A percentile compares a stretch with the other conserved stretches of the same genome.
Conservation (phyloP, 2,113 vertebrate species). For the Corynorhinus townsendii region DNA sequence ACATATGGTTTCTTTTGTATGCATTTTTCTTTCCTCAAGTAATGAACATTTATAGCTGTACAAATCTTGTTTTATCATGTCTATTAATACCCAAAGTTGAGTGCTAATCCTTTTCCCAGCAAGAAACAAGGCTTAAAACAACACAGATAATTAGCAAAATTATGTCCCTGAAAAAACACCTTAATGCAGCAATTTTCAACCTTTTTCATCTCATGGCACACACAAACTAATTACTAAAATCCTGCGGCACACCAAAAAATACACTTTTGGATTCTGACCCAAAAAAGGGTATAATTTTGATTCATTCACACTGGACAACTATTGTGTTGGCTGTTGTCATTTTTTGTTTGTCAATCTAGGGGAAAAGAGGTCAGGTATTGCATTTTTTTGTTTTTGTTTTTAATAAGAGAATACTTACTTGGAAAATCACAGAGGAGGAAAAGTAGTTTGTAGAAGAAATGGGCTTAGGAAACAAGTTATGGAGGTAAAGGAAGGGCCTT, state of each 20-base stretch:
- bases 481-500: too few species aligned
- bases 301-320: background rate
- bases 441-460: too few species aligned
- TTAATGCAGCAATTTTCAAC: background rate
- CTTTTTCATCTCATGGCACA: background rate
- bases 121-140: conserved; percentile 1
- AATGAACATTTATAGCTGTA: background rate
- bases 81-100: conserved; percentile 4
- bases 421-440: too few species aligned
- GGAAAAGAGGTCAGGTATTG: background rate
- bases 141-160: background rate
- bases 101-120: background rate
- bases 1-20: background rate
- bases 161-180: background rate
- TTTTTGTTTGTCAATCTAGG: background rate
- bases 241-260: background rate
- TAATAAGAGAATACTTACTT: too few species aligned
- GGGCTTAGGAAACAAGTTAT: too few species aligned
- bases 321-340: background rate
- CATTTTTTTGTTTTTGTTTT: too few species aligned
- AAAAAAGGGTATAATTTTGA: background rate
- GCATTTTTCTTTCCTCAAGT: background rate
- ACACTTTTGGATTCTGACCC: background rate
- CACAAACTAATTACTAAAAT: background rate
- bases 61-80: conserved; percentile 7